These are phyloP conservation scores for Enoplolaimus lenunculus DNA, from an alignment of 2,888 invertebrate genomes.

Conservation along the genomic window DNA sequence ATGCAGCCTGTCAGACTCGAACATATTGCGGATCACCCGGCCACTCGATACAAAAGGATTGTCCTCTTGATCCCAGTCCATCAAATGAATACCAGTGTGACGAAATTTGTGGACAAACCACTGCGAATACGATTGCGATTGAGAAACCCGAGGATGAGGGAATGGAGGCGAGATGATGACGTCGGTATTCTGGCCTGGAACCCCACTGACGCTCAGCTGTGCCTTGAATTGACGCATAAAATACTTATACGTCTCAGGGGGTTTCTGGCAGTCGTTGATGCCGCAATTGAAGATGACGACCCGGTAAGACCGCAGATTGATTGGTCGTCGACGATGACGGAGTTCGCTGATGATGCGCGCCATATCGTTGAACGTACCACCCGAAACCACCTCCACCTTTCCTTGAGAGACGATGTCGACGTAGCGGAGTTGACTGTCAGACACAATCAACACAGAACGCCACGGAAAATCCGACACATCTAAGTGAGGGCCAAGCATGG, in stretches of 20 bases:
- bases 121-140: neutral
- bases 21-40: neutral
- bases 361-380: constrained; percentile 12
- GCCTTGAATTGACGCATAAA: neutral
- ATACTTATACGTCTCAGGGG: neutral
- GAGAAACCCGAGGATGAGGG: neutral
- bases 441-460: neutral
- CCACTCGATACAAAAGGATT: constrained; percentile 11
- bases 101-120: neutral
- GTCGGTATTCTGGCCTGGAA: constrained; percentile 1
- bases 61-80: constrained; percentile 11
- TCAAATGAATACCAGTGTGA: neutral
- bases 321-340: neutral
- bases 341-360: neutral
- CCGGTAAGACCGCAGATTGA: neutral
- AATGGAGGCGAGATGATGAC: constrained; percentile 14
- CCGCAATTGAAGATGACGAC: constrained; percentile 7
- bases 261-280: neutral
- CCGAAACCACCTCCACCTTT: constrained; percentile 4
- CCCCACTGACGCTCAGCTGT: neutral
- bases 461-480: neutral
- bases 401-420: neutral
- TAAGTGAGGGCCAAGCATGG: neutral
- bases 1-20: constrained; percentile 9
- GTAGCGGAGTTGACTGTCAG: constrained; percentile 8